phyloP scores from a whole-genome alignment of 2,113 vertebrate species.

The Arvicanthis niloticus region DNA sequence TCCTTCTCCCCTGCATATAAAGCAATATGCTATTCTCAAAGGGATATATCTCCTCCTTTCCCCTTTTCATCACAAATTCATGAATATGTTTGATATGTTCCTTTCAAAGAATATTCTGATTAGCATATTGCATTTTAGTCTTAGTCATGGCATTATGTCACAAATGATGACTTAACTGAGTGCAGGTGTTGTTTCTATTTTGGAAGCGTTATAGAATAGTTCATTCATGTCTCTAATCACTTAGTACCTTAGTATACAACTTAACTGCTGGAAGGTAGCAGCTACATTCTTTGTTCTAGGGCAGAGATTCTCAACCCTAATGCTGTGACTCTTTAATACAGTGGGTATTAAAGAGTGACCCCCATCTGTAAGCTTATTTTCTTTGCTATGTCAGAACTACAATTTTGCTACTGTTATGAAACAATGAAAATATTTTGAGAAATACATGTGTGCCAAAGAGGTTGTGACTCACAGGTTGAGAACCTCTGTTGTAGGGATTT shows the following conservation, averaged over 20 bases:
- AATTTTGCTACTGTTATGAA: neutral
- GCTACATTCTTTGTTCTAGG: conserved; percentile 18
- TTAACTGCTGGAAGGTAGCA: neutral
- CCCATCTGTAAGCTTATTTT: neutral
- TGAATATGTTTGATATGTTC: neutral
- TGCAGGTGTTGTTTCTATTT: neutral
- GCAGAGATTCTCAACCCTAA: neutral
- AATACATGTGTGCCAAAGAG: neutral
- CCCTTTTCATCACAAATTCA: neutral
- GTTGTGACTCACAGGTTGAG: neutral
- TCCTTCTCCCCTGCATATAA: neutral
- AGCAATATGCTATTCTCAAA: neutral
- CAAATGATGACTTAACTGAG: neutral
- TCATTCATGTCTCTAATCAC: neutral
- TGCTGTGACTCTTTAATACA: neutral
- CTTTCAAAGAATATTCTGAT: neutral
- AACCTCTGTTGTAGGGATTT: neutral
- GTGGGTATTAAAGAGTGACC: too few species aligned
- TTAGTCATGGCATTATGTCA: conserved; percentile 2
- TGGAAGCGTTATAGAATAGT: neutral
- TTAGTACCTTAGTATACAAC: neutral
- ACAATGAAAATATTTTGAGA: neutral
- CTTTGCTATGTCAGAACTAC: neutral
- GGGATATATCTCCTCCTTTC: neutral
- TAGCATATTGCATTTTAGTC: neutral